Base-by-base conservation (phyloP, 2,888 invertebrate species). In the Plagodis dolabraria region DNA sequence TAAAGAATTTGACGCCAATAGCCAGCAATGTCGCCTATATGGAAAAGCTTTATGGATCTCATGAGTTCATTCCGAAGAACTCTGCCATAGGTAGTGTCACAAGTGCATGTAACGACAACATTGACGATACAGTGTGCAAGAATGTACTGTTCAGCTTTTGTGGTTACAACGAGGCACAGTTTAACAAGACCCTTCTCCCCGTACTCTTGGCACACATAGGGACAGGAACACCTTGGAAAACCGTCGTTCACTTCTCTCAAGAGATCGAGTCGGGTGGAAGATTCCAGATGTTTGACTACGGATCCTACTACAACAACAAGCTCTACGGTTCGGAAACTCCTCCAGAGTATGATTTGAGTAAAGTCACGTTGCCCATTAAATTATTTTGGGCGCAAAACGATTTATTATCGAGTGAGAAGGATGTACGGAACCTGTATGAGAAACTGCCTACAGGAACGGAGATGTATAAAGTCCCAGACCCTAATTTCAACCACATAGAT, bases 171-270 rank as follows among this genome's bases (percentile, higher is more conserved):
- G 90, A 93, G 57, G 85, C 89, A 33, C 94, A 96, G 77, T 94
- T 96, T 48, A 96, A 97, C 76, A 85, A 95, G 92, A 93, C 93
- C 5, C 78, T 96, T 35, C 72, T 97, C n/a, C 96, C 96, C 0
- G 89, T 95, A 0, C 95, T 97, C 69, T 74, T 96, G 47, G 87
- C 93, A 22, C 95, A 96, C 71, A 88, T 94, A 5, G 97, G 97
- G 0, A 95, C 96, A 0, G 97, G 97, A 0, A 94, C 96, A 0
- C 96, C 97, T 0, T 94, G 95, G 66, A 95, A 95, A 82, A 95
- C 96, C 5, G 79, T 96, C 0, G 84, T 95, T 0, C 97, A 97
- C 77, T 96, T 93, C 70, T 93, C 94, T 0, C 95, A 95, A 77
- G 93, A 93, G 78, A 88, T 95, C 0, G 61, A 81, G 5, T 86